Percentiles rank a stretch among this genome's conserved stretches.
These are phyloP conservation scores for Eilema depressum DNA, from an alignment of 2,888 invertebrate species.

Conservation along the genomic window DNA sequence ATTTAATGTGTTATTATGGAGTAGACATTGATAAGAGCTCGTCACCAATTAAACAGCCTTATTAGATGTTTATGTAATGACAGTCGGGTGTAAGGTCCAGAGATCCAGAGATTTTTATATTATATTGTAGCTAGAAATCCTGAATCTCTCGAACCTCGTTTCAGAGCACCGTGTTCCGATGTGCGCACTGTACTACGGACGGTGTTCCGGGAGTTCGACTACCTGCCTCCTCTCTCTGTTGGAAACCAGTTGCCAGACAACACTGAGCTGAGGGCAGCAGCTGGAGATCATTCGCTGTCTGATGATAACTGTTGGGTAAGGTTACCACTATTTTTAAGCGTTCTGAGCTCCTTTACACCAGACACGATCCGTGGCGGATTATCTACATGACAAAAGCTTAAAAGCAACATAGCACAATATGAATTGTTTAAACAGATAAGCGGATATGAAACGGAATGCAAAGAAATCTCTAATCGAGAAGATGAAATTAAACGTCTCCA, in stretches of 20 bases:
- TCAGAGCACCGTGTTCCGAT: conserved; percentile 63
- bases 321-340: background rate
- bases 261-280: background rate
- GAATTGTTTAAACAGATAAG: conserved; percentile 46
- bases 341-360: too few species aligned
- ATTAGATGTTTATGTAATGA: too few species aligned
- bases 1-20: too few species aligned
- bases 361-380: too few species aligned
- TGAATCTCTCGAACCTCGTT: background rate
- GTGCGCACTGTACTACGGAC: conserved; percentile 67
- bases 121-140: too few species aligned
- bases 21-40: too few species aligned
- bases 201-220: conserved; percentile 66
- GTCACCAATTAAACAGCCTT: too few species aligned
- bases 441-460: conserved; percentile 50
- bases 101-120: too few species aligned
- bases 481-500: conserved; percentile 60
- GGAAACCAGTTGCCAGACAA: background rate
- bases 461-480: conserved; percentile 56
- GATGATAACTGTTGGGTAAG: conserved; percentile 42
- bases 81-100: too few species aligned
- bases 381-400: too few species aligned
- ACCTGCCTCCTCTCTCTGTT: conserved; percentile 57
- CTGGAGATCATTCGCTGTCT: background rate
- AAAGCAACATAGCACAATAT: too few species aligned